Base-by-base conservation (phyloP, 2,888 invertebrate genomes). In the Cynaeus angustus region DNA sequence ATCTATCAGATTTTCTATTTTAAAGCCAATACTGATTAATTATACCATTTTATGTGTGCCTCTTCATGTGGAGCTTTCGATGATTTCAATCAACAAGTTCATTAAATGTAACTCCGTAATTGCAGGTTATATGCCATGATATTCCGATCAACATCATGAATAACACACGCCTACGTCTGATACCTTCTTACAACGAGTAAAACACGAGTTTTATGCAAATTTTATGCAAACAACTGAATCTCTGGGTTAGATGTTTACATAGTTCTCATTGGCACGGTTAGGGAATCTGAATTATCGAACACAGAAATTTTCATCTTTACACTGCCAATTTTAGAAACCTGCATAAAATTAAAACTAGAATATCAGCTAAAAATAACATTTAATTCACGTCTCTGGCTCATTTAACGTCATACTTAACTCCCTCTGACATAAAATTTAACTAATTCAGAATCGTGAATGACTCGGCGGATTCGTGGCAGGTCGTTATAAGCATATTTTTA, bases 121-220 rank as follows among this genome's bases (percentile, higher is more conserved):
- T 59, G 59, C 43, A 41, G 43, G 56, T 56, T 56, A 41, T 55
- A 38, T 37, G 26, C 59, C 33, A 59, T 59, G 30, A 46, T 28
- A 26, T 43, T 59, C 45, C 33, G 59, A 46, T 59, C 59, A 46
- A 46, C 59, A 46, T 28, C 33, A 46, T 43, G 43, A 59, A 59
- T 59, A 59, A 59, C 30, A 26, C 56, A 59, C 59, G 26, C 30
- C 59, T 45, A 59, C 59, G 43, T 28, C 16, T 43, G 43, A 41
- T 43, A 46, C 13, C 46, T 56, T 56, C 56, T 56, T 56, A 43
- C 59, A 28, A 6, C 59, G 33, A 45, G 14, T 59, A 46, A 59
- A 56, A 56, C 59, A 59, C 46, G 33, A 45, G 30, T 59, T 59
- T 59, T 59, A 59, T 59, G 59, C 59, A 46, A 59, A 59, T 59